Percentiles rank a stretch among this genome's conserved stretches.
phyloP scores from a whole-genome alignment of 2,797 vertebrate genomes.

The Esox lucius region DNA sequence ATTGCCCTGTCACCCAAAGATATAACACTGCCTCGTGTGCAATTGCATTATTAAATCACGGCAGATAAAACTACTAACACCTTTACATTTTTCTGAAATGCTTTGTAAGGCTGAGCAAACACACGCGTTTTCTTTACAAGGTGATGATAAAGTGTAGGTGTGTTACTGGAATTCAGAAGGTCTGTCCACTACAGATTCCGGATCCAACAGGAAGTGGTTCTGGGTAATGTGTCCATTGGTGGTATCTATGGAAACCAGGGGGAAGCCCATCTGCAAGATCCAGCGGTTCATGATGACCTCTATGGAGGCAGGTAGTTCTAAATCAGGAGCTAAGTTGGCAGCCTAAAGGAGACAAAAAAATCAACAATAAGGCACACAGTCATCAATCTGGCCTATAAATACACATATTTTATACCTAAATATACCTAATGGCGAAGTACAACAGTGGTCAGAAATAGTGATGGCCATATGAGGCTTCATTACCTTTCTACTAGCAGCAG shows the following conservation, averaged over 20 bases:
- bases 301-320: slow-evolving; percentile 47
- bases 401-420: no score
- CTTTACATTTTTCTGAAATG: background rate
- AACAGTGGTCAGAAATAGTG: no score
- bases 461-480: no score
- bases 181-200: slow-evolving; percentile 54
- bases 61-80: no score
- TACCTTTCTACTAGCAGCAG: no score
- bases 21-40: no score
- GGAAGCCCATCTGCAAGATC: slow-evolving; percentile 84
- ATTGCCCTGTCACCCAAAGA: no score
- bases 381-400: no score
- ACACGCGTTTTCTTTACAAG: background rate
- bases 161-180: slow-evolving; percentile 72
- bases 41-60: no score
- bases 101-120: background rate
- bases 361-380: background rate
- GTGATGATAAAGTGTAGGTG: background rate
- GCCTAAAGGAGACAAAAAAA: slow-evolving; percentile 61
- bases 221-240: slow-evolving; percentile 34
- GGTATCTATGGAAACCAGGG: slow-evolving; percentile 70
- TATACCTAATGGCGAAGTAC: no score
- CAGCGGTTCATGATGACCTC: slow-evolving; percentile 78
- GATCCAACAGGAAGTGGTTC: slow-evolving; percentile 76
- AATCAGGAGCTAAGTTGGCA: accelerated